Evolutionary conservation across 30 jellyfish, hydroid and myxozoan species (phyloP).

Genomic region (Catostylus mosaicus): DNA sequence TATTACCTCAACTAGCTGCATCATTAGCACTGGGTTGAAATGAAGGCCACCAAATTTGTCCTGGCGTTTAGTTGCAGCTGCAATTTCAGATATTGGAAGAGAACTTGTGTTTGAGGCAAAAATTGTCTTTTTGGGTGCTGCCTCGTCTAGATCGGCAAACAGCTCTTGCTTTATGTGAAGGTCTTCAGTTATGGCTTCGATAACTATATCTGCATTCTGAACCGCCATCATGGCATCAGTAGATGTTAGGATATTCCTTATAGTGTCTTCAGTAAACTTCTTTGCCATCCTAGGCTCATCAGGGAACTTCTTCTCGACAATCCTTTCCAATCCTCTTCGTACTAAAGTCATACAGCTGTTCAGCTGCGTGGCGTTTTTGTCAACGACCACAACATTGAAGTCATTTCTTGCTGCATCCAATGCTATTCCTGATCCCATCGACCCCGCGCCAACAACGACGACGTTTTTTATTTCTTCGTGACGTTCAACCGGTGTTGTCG

Average conservation of each 20-base stretch:
- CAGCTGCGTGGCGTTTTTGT: conserved; percentile 62
- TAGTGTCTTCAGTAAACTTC: conserved; percentile 71
- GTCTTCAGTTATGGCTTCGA: conserved; percentile 84
- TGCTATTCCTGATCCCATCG: conserved; percentile 95
- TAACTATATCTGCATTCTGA: conserved; percentile 80
- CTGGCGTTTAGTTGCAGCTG: conserved; percentile 62
- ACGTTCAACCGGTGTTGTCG: conserved; percentile 59
- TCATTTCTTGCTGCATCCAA: conserved; percentile 82
- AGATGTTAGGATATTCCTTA: conserved; percentile 74
- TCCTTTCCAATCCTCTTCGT: conserved; percentile 57
- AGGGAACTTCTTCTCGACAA: conserved; percentile 75
- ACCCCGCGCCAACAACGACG: conserved; percentile 92
- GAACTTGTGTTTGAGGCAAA: conserved; percentile 89
- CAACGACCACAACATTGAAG: conserved; percentile 83
- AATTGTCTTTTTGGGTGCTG: conserved; percentile 78
- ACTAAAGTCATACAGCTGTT: conserved; percentile 78
- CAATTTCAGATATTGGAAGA: conserved; percentile 59
- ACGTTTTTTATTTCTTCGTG: conserved; percentile 66
- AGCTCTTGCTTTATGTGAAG: conserved; percentile 58
- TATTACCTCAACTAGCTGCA: conserved; percentile 85
- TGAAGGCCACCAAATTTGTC: conserved; percentile 90
- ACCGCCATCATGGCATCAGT: conserved; percentile 72
- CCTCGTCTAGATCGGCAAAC: conserved; percentile 70
- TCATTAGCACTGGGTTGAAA: conserved; percentile 84
- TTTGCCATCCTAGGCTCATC: conserved; percentile 91